These are phyloP conservation scores for Hiodon tergisus DNA, from an alignment of 2,113 vertebrate species.

Conservation along the genomic window DNA sequence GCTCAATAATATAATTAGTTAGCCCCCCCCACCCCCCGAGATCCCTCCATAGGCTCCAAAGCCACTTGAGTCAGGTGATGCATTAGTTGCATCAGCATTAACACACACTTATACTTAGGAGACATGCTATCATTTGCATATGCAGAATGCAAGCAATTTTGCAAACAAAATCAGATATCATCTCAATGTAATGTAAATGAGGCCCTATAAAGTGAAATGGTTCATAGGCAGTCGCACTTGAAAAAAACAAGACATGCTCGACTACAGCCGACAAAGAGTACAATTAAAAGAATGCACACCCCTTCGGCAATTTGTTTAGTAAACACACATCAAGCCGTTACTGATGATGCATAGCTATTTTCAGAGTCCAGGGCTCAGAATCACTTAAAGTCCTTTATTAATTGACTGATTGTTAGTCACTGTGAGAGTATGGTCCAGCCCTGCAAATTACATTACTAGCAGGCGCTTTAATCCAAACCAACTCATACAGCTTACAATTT, in stretches of 20 bases:
- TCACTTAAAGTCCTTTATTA: constrained; percentile 36
- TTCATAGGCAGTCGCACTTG: no score
- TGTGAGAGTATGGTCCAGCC: neutral
- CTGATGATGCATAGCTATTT: constrained; percentile 45
- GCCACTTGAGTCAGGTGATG: constrained; percentile 40
- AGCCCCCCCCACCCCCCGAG: constrained; percentile 7
- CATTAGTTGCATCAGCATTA: constrained; percentile 19
- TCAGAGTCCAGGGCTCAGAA: constrained; percentile 25
- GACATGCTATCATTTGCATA: neutral
- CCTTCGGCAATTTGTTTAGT: constrained; percentile 38
- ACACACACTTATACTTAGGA: neutral
- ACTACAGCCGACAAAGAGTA: constrained; percentile 28
- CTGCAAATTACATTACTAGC: no score
- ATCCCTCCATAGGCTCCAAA: constrained; percentile 28
- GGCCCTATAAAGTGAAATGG: neutral
- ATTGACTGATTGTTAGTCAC: constrained; percentile 34
- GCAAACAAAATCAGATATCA: no score
- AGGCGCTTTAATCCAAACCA: no score
- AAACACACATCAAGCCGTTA: constrained; percentile 48
- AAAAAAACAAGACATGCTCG: neutral
- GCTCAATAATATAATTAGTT: no score
- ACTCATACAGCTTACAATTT: no score
- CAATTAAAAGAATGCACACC: constrained; percentile 28
- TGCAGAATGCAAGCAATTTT: neutral
- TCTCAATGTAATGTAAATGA: no score